Percentiles rank a stretch among this genome's conserved stretches.
Evolutionary conservation across 2,888 invertebrate species (phyloP).

Genomic region (Glaucopsyche alexis): DNA sequence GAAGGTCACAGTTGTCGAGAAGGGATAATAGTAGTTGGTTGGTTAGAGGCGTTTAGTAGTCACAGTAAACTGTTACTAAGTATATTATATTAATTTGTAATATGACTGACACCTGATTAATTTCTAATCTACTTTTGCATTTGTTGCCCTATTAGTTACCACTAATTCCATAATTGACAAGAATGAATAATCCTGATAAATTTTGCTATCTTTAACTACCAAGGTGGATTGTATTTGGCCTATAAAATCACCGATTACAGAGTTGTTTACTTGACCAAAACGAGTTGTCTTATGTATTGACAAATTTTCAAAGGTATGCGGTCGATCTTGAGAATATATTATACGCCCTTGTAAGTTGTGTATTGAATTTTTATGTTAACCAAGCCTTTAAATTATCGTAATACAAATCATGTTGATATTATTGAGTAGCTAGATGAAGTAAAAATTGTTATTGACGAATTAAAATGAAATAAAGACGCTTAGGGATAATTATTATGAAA

Average conservation of each 20-base stretch:
- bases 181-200: too few species aligned
- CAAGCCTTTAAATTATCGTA: not conserved
- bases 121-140: too few species aligned
- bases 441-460: too few species aligned
- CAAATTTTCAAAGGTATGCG: slow-evolving; percentile 24
- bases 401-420: not conserved
- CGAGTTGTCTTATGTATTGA: slow-evolving; percentile 9
- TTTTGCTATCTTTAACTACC: not conserved
- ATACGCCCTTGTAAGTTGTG: not conserved
- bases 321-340: slow-evolving; percentile 14
- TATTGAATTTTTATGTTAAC: slow-evolving; percentile 9
- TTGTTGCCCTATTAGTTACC: too few species aligned
- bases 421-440: too few species aligned
- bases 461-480: too few species aligned
- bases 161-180: too few species aligned
- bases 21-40: not conserved
- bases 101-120: too few species aligned
- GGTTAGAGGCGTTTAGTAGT: not conserved
- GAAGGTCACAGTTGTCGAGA: not conserved
- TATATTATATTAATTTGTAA: too few species aligned
- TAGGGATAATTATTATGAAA: not conserved
- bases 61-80: too few species aligned
- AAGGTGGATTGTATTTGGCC: not conserved
- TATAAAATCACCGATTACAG: not conserved
- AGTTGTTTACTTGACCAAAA: slow-evolving; percentile 2